Base-by-base conservation (phyloP, 2,797 vertebrate genomes). In the Anas bernieri region DNA sequence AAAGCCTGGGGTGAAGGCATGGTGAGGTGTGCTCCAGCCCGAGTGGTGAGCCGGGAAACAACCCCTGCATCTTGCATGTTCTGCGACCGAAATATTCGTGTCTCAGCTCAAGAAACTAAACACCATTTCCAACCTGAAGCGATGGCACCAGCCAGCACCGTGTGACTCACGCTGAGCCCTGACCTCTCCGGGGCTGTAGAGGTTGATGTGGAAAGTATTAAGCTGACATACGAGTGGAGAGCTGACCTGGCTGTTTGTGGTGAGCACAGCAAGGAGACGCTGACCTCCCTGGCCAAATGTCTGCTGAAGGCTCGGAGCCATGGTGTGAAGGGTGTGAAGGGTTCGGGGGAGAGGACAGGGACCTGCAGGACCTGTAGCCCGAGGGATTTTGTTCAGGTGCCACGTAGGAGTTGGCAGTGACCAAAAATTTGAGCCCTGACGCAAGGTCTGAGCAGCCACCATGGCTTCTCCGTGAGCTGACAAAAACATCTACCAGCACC, bases 401-500 rank as follows among this genome's bases (percentile, higher is more conserved):
- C 43, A 45, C 0, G 0, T 13, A 30, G 46, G 31, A 56, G n/a
- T 12, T 80, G 55, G 41, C 43, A 66, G n/a, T 25, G 20, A 68
- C 64, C 59, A 74, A 16, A 15, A 48, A 11, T 69, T 72, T n/a
- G 28, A 37, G 61, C 17, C 26, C 35, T 2, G 0, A 33, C 9
- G 12, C 48, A 30, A 8, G 17, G n/a, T 37, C 50, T 17, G 26
- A 31, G 21, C 1, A 1, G 31, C 22, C 1, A 0, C 46, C 2
- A 0, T 35, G 28, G 14, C 77, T 94, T 86, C 78, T 61, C 17
- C 37, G 17, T 11, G 18, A 66, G 56, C 46, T 66, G 81, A 17
- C 28, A 61, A 92, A 83, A 58, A 35, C 59, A 12, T 30, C 74
- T 50, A 0, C 13, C 4, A 46, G 35, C 50, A 46, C 48, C 30